Conservation (phyloP, 1,140 invertebrate genomes). For the Camponotus pennsylvanicus region DNA sequence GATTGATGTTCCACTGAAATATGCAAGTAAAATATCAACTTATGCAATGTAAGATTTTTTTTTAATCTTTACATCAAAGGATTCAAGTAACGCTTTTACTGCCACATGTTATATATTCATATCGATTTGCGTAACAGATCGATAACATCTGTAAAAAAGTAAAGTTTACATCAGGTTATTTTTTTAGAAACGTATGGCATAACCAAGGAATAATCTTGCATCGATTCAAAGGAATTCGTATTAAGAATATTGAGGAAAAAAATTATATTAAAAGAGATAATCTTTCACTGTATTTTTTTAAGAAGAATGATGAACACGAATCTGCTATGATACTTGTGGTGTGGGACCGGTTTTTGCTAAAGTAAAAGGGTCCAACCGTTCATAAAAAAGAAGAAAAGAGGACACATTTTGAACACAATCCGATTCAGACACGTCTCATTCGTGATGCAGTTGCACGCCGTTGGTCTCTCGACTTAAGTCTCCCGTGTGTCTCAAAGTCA, state of each 20-base stretch:
- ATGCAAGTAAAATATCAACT: background rate
- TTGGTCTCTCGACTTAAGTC: slow-evolving; percentile 15
- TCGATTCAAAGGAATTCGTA: background rate
- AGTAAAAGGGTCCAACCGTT: background rate
- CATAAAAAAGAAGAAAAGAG: slow-evolving; percentile 21
- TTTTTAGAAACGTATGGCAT: background rate
- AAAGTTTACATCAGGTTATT: too few relatives aligned
- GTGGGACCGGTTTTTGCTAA: background rate
- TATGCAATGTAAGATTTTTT: background rate
- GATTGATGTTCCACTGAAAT: too few relatives aligned
- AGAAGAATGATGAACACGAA: background rate
- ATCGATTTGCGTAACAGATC: too few relatives aligned
- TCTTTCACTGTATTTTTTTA: background rate
- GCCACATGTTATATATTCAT: too few relatives aligned
- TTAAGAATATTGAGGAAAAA: background rate
- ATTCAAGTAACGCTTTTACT: too few relatives aligned
- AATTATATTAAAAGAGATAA: background rate
- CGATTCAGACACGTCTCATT: slow-evolving; percentile 6
- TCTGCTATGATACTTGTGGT: background rate
- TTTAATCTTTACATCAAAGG: background rate
- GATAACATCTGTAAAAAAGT: too few relatives aligned
- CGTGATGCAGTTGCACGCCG: slow-evolving; percentile 45
- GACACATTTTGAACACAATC: slow-evolving; percentile 1
- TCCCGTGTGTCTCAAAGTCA: slow-evolving; percentile 52
- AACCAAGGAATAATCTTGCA: background rate